A percentile compares a stretch with the other conserved stretches of the same genome.
Evolutionary conservation across 2,888 invertebrate species (phyloP).

Genomic region (Rambutsinella grinnellia): DNA sequence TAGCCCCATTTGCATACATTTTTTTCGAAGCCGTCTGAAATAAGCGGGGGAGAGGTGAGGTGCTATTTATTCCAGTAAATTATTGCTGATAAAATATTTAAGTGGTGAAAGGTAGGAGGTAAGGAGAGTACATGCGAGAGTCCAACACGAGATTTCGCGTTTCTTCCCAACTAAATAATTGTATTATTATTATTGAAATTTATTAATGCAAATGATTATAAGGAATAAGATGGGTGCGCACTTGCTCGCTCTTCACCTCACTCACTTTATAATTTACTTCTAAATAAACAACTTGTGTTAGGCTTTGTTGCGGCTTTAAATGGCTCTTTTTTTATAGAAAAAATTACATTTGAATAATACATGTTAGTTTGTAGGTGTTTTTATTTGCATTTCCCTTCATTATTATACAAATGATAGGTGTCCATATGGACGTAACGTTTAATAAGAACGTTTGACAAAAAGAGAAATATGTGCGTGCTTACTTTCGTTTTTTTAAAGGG

Average conservation of each 20-base stretch:
- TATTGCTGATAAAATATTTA: slow-evolving; percentile 35
- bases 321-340: no score
- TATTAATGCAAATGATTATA: background rate
- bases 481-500: no score
- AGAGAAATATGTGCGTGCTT: no score
- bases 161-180: background rate
- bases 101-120: slow-evolving; percentile 22
- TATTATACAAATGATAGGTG: background rate
- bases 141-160: slow-evolving; percentile 23
- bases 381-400: background rate
- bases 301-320: background rate
- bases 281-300: background rate
- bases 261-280: background rate
- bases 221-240: background rate
- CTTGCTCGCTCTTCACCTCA: background rate
- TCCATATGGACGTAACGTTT: background rate
- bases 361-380: background rate
- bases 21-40: no score
- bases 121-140: background rate
- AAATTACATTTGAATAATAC: background rate
- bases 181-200: slow-evolving; percentile 4
- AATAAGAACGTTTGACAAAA: no score
- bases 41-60: background rate
- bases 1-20: no score
- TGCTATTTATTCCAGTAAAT: slow-evolving; percentile 17